Base-by-base conservation (phyloP, 2,888 invertebrate genomes). In the Taenaris catops region DNA sequence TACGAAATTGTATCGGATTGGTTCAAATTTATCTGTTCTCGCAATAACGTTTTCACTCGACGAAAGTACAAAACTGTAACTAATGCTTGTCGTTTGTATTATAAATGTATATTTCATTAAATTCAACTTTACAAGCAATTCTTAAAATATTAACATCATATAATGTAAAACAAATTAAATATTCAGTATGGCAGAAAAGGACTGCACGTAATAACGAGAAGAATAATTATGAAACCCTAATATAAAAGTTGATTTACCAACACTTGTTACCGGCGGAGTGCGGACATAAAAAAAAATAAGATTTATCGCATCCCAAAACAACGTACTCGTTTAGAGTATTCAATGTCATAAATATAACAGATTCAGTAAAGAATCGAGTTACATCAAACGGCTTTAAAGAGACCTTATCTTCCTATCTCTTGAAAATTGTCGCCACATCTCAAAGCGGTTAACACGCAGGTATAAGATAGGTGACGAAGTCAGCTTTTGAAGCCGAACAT, bases 401-500 rank as follows among this genome's bases (percentile, higher is more conserved):
- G 63, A 56, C 53, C 66, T 80, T 83, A 81, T 81, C 84, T 74
- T 56, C 49, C 58, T 69, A 79, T 80, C 79, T 71, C 60, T 70
- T 70, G 67, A 75, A 75, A 69, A 78, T 74, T 72, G 76, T 78
- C 72, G 62, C 67, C 70, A 65, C 72, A 76, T 78, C 66, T 71
- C 64, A 55, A 44, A 64, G 62, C 67, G 65, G 64, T 61, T 58
- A 55, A 54, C 56, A 55, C 55, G 54, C 55, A 58, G 48, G 49
- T 49, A 51, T 54, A 55, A 53, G 52, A 57, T 67, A 79, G 79
- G 81, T 83, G 83, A 76, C 76, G 66, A 74, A 71, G 68, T 62
- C 62, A 56, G 58, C 63, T 67, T n/a, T 60, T 59, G 57, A 70
- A 67, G 63, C 64, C 59, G 52, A 67, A 64, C 60, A 51, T 72